Evolutionary conservation across 2,797 vertebrate species (phyloP), one percentile per base, ranked within the genome.

Genomic region (Silurus lanzhouensis): DNA sequence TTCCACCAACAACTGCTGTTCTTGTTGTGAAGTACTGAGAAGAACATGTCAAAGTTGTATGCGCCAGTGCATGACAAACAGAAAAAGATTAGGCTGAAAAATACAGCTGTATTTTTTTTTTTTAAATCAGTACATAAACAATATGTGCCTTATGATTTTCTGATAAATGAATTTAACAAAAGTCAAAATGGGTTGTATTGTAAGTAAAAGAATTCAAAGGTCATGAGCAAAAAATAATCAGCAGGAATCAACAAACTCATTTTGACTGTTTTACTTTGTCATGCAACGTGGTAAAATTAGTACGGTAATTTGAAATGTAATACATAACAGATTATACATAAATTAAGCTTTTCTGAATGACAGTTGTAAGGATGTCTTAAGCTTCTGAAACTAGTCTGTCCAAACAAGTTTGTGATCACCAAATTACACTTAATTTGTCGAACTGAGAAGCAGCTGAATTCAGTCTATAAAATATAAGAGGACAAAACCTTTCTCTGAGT

Each of bases 241-340:
- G 2, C 19, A 72, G 15, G 31, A 17, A 72, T 72, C 44, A 81
- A 64, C 31, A 58, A 76, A 52, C 0, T n/a, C 15, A 20, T 74
- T 8, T n/a, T 55, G n/a, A 77, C 77, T 38, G 72, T 27, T 70
- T 52, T 10, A 46, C 52, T 57, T 75, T 78, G 57, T 19, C 27
- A 22, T 63, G n/a, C 22, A 57, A 68, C 10, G 15, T 66, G 27
- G 27, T 20, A 83, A 19, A 63, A 25, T 38, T 38, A 38, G 27
- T 27, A 31, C 31, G 31, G 38, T 38, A 38, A 38, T 38, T 38
- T 38, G 38, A 84, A 67, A 77, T 58, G 38, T n/a, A 72, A 48
- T 13, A 46, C 66, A 64, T 81, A 57, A 58, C 19, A 82, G 38
- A 63, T 67, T 61, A 77, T 6, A 77, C 15, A 60, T 17, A 78